phyloP scores from a whole-genome alignment of 2,888 invertebrate species.

The Fragum fragum region DNA sequence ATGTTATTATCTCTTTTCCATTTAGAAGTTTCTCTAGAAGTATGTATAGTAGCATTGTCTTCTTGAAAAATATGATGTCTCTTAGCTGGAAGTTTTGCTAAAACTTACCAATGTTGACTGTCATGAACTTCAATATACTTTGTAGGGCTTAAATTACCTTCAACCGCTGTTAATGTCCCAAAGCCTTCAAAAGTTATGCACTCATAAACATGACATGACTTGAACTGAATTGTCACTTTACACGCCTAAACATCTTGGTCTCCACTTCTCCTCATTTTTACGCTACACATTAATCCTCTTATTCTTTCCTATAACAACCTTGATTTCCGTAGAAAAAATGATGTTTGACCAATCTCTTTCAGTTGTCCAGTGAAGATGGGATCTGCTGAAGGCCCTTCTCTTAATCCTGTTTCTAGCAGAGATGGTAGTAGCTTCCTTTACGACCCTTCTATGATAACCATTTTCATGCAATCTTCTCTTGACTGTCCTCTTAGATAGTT shows the following conservation, averaged over 20 bases:
- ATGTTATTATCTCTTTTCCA: slow-evolving; percentile 28
- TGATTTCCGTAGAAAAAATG: slow-evolving; percentile 27
- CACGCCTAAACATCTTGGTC: too few species aligned
- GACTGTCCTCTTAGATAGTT: slow-evolving; percentile 11
- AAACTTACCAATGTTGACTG: too few species aligned
- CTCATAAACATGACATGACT: background rate
- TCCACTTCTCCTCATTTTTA: too few species aligned
- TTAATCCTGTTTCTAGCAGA: slow-evolving; percentile 12
- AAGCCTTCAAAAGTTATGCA: too few species aligned
- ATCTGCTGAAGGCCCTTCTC: slow-evolving; percentile 15
- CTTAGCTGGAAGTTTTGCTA: slow-evolving; percentile 20
- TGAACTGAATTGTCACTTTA: background rate
- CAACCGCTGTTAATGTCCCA: too few species aligned
- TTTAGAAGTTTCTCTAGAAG: background rate
- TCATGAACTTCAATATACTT: too few species aligned
- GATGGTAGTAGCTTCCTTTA: slow-evolving; percentile 22
- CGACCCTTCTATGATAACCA: slow-evolving; percentile 34
- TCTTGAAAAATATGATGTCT: slow-evolving; percentile 24
- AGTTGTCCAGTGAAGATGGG: slow-evolving; percentile 27
- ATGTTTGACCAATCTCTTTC: slow-evolving; percentile 7
- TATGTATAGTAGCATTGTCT: slow-evolving; percentile 33
- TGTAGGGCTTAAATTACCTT: too few species aligned
- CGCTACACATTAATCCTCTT: background rate
- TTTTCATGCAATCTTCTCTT: slow-evolving; percentile 29
- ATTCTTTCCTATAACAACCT: background rate